Conservation (phyloP, 2,797 vertebrate genomes). For the Phalloptychus januarius region DNA sequence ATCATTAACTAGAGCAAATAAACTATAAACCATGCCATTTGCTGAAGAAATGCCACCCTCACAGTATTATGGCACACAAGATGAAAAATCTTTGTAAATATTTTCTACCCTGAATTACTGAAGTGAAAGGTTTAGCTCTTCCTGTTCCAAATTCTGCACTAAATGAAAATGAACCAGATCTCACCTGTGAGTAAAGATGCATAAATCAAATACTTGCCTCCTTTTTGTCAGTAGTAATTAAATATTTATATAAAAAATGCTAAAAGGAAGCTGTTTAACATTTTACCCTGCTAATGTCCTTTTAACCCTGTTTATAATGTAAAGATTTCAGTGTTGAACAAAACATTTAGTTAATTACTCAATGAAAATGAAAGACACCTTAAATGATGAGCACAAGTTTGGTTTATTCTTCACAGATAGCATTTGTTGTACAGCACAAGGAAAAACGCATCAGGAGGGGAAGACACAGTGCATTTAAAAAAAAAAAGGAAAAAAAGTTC, state of each 20-base stretch:
- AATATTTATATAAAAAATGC: neutral
- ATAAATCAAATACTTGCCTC: neutral
- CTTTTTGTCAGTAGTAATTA: neutral
- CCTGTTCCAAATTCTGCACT: too few relatives aligned
- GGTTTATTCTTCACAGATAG: conserved; percentile 79
- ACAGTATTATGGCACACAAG: too few relatives aligned
- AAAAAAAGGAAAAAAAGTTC: conserved; percentile 53
- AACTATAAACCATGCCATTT: too few relatives aligned
- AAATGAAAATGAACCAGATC: neutral
- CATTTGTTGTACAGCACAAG: conserved; percentile 80
- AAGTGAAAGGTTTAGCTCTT: too few relatives aligned
- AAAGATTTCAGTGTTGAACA: neutral
- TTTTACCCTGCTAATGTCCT: neutral
- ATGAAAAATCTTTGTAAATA: too few relatives aligned
- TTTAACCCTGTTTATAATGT: neutral
- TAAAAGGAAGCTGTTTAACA: neutral
- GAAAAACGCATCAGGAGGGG: conserved; percentile 69
- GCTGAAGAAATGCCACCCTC: too few relatives aligned
- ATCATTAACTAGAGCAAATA: too few relatives aligned
- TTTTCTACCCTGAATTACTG: too few relatives aligned
- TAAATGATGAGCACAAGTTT: conserved; percentile 80
- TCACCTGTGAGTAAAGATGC: neutral
- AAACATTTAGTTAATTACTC: neutral
- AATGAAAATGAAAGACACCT: conserved; percentile 28
- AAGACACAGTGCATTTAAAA: conserved; percentile 65